These are phyloP conservation scores for Tragulus kanchil DNA, from an alignment of 2,113 vertebrate species.

Conservation along the genomic window DNA sequence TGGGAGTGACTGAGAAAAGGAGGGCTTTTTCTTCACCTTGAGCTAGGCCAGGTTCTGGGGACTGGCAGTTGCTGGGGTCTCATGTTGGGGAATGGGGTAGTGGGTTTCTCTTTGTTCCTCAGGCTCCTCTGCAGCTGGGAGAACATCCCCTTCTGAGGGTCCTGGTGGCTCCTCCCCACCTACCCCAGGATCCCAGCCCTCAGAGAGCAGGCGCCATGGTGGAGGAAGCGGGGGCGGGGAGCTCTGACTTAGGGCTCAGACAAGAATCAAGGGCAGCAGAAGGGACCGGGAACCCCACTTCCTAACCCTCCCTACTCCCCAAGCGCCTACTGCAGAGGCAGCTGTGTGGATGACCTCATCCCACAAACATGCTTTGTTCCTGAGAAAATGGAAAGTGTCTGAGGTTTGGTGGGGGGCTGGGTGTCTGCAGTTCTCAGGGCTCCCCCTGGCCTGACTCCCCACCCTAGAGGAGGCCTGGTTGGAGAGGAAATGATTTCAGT, in stretches of 20 bases:
- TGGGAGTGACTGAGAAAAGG: slow-evolving; percentile 26
- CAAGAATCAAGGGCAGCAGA: slow-evolving; percentile 6
- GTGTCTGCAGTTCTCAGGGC: slow-evolving; percentile 83
- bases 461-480: slow-evolving; percentile 1
- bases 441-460: slow-evolving; percentile 63
- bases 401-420: slow-evolving; percentile 89
- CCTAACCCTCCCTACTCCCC: slow-evolving; percentile 55
- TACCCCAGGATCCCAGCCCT: not conserved
- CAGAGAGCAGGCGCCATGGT: not conserved
- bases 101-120: slow-evolving; percentile 34
- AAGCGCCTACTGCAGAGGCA: slow-evolving; percentile 85
- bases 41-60: slow-evolving; percentile 35
- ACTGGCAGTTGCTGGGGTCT: slow-evolving; percentile 13
- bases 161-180: not conserved
- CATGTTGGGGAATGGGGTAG: not conserved
- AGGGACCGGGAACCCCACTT: slow-evolving; percentile 76
- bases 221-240: not conserved
- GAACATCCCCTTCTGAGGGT: slow-evolving; percentile 34
- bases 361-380: slow-evolving; percentile 91
- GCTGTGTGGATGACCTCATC: slow-evolving; percentile 89
- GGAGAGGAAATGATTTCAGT: slow-evolving; percentile 35
- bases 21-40: slow-evolving; percentile 60
- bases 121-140: not conserved
- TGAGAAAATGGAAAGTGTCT: slow-evolving; percentile 92
- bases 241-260: not conserved